Evolutionary conservation across 1,140 invertebrate species (phyloP).

Genomic region (Pteromalus puparum): DNA sequence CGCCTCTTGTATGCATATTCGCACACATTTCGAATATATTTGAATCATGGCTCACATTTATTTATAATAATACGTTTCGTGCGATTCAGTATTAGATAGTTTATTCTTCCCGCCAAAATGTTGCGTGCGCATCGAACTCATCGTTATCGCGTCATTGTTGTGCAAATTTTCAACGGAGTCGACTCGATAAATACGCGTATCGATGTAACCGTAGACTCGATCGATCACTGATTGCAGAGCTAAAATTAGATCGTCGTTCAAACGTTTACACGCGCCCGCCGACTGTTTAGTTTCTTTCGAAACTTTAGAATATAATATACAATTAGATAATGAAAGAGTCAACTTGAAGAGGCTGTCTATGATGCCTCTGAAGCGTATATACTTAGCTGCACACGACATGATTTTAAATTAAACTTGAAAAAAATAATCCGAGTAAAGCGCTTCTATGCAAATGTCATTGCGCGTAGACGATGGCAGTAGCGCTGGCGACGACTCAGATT

Average conservation of each 20-base stretch:
- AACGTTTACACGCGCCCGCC: too few species aligned
- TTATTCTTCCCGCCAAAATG: too few species aligned
- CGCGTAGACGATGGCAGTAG: background rate
- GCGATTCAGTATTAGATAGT: too few species aligned
- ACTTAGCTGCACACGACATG: background rate
- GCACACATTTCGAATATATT: background rate
- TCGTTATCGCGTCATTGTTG: too few species aligned
- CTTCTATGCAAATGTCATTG: background rate
- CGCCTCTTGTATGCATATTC: background rate
- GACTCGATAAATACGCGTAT: too few species aligned
- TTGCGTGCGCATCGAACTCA: too few species aligned
- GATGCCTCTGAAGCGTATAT: background rate
- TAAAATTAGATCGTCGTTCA: too few species aligned
- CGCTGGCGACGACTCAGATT: constrained; percentile 9
- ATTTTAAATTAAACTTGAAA: background rate
- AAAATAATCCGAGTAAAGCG: background rate
- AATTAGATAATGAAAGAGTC: background rate
- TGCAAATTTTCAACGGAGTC: too few species aligned
- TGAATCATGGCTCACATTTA: background rate
- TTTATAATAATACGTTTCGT: background rate
- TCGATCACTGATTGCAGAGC: too few species aligned
- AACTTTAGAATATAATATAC: background rate
- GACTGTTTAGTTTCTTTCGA: too few species aligned
- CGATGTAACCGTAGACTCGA: too few species aligned
- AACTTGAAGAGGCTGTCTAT: background rate